Conservation (phyloP, 1,140 invertebrate genomes). For the Diorhabda elongata region DNA sequence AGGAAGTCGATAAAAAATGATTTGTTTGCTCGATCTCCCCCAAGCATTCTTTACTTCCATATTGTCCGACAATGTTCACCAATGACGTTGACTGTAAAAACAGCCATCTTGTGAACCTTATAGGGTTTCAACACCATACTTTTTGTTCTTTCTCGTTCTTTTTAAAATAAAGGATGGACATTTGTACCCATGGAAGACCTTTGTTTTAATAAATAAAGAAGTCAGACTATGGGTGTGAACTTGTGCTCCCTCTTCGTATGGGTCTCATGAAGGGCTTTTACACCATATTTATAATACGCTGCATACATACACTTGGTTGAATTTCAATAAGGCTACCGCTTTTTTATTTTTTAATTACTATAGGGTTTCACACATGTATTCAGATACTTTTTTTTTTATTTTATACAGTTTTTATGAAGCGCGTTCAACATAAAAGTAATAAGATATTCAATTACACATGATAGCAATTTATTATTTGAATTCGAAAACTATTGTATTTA, state of each 20-base stretch:
- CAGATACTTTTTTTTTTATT: too few relatives aligned
- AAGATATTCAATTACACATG: too few relatives aligned
- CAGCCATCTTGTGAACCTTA: slow-evolving; percentile 1
- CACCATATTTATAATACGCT: background rate
- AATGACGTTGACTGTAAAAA: background rate
- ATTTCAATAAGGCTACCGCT: background rate
- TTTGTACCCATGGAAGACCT: background rate
- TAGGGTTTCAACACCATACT: background rate
- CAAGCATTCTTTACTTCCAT: slow-evolving; percentile 2
- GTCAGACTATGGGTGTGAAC: slow-evolving; percentile 1
- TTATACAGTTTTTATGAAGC: too few relatives aligned
- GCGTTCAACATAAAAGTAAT: too few relatives aligned
- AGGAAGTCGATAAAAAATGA: slow-evolving; percentile 2
- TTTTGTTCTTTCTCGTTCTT: slow-evolving; percentile 3
- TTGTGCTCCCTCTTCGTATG: background rate
- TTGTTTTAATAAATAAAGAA: slow-evolving; percentile 3
- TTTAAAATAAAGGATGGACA: background rate
- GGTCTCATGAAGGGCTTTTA: background rate
- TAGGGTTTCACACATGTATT: too few relatives aligned
- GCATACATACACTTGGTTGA: background rate
- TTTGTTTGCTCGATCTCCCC: slow-evolving; percentile 1
- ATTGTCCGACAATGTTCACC: background rate
- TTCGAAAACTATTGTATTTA: too few relatives aligned
- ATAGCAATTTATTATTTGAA: too few relatives aligned
- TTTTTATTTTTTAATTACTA: too few relatives aligned